phyloP scores from a whole-genome alignment of 2,888 invertebrate genomes.

The Epinotia nisella region DNA sequence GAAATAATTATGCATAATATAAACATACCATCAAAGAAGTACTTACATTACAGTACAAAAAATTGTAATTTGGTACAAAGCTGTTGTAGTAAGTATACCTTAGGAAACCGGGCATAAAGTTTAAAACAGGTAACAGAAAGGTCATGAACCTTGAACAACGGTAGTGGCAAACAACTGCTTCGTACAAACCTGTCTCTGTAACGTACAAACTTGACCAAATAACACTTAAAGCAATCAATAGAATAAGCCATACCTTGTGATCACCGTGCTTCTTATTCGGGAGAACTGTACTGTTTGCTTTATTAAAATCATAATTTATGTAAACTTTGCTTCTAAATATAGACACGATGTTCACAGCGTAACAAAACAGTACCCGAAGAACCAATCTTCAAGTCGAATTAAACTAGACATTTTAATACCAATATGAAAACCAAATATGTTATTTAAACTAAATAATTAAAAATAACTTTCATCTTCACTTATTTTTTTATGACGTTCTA shows the following conservation, averaged over 20 bases:
- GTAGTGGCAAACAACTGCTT: constrained; percentile 44
- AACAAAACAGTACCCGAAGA: constrained; percentile 56
- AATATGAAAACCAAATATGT: constrained; percentile 56
- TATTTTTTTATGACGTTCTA: constrained; percentile 73
- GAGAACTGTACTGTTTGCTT: constrained; percentile 74
- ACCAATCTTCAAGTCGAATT: constrained; percentile 53
- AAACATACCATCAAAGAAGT: not conserved
- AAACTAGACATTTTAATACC: constrained; percentile 60
- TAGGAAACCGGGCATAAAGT: not conserved
- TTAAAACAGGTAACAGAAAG: constrained; percentile 55
- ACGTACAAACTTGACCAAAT: not conserved
- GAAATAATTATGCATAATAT: constrained; percentile 50
- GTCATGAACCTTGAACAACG: constrained; percentile 68
- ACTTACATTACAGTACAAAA: not conserved
- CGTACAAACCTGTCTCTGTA: not conserved
- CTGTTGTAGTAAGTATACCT: not conserved
- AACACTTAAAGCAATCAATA: not conserved
- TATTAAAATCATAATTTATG: constrained; percentile 80
- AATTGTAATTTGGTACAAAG: not conserved
- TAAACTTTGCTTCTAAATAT: constrained; percentile 62
- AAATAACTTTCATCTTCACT: constrained; percentile 82
- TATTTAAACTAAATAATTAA: constrained; percentile 66
- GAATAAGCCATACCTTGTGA: constrained; percentile 67
- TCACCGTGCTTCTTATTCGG: constrained; percentile 72
- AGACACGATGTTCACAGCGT: constrained; percentile 58